These are phyloP conservation scores for Colletes gigas DNA, from an alignment of 1,140 invertebrate species.

Conservation along the genomic window DNA sequence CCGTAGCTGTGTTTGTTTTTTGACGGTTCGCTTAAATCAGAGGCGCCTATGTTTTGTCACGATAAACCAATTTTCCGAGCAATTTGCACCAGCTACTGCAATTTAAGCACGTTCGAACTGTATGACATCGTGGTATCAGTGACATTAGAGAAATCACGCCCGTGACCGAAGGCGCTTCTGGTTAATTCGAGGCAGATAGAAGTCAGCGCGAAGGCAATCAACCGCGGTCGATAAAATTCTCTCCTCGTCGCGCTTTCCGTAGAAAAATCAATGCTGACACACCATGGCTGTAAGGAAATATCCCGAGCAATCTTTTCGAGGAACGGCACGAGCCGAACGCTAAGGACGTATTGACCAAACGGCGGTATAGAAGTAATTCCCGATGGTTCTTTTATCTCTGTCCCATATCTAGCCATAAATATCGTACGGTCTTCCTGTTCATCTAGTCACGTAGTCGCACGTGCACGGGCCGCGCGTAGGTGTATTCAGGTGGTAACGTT, in stretches of 20 bases:
- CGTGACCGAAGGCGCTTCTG: no score
- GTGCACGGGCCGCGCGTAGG: slow-evolving; percentile 17
- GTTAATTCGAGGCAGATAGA: neutral
- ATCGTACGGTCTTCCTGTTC: slow-evolving; percentile 29
- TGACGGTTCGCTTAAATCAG: no score
- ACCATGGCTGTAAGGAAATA: neutral
- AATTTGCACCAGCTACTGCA: no score
- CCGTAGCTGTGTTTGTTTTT: no score
- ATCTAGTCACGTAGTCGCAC: slow-evolving; percentile 8
- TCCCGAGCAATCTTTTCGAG: neutral
- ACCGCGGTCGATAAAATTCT: slow-evolving; percentile 3
- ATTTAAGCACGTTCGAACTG: no score
- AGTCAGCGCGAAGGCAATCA: neutral
- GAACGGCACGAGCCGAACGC: neutral
- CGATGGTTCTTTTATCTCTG: slow-evolving; percentile 28
- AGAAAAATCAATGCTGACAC: slow-evolving; percentile 9
- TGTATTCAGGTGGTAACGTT: slow-evolving; percentile 48
- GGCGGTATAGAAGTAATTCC: slow-evolving; percentile 37
- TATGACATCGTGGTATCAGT: no score
- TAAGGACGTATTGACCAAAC: slow-evolving; percentile 34
- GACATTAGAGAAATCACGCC: no score
- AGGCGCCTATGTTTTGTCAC: no score
- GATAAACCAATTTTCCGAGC: no score
- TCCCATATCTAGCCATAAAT: slow-evolving; percentile 55
- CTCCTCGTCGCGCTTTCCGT: neutral